A percentile compares a stretch with the other conserved stretches of the same genome.
Evolutionary conservation across 2,888 invertebrate genomes (phyloP).

Genomic region (Andrena marginata): DNA sequence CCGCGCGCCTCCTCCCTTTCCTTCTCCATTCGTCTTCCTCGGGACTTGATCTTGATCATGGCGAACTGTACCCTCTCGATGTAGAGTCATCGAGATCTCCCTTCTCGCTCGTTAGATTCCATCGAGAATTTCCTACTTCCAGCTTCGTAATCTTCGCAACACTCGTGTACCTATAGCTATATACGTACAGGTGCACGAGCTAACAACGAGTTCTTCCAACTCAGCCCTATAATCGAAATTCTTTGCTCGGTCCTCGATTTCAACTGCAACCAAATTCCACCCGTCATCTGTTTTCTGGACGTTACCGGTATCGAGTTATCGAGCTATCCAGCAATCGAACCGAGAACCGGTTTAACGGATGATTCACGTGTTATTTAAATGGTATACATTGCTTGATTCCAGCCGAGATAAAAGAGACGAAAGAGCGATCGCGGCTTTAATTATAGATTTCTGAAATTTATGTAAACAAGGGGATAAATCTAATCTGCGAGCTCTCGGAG

Average conservation of each 20-base stretch:
- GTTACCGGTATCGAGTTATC: not conserved
- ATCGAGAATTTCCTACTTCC: conserved; percentile 50
- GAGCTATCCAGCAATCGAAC: conserved; percentile 11
- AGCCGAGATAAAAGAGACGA: conserved; percentile 43
- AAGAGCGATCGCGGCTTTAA: conserved; percentile 53
- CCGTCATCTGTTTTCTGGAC: conserved; percentile 46
- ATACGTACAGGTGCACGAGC: no score
- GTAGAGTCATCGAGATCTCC: conserved; percentile 61
- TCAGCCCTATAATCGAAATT: not conserved
- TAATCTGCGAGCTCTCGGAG: not conserved
- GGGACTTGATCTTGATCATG: conserved; percentile 62
- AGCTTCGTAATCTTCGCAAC: conserved; percentile 37
- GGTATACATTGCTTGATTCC: conserved; percentile 51
- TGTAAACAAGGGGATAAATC: conserved; percentile 56
- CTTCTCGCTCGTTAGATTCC: conserved; percentile 65
- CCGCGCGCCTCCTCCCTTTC: conserved; percentile 4
- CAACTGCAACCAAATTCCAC: conserved; percentile 30
- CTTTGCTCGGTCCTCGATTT: not conserved
- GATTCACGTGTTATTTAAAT: conserved; percentile 67
- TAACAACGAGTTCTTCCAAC: not conserved
- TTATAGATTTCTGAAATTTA: conserved; percentile 57
- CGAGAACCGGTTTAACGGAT: conserved; percentile 65
- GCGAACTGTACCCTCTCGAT: conserved; percentile 60
- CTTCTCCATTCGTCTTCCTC: conserved; percentile 41
- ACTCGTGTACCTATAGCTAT: not conserved